A percentile compares a stretch with the other conserved stretches of the same genome.
phyloP scores from a whole-genome alignment of 2,888 invertebrate species.

The Copidosoma aretas region DNA sequence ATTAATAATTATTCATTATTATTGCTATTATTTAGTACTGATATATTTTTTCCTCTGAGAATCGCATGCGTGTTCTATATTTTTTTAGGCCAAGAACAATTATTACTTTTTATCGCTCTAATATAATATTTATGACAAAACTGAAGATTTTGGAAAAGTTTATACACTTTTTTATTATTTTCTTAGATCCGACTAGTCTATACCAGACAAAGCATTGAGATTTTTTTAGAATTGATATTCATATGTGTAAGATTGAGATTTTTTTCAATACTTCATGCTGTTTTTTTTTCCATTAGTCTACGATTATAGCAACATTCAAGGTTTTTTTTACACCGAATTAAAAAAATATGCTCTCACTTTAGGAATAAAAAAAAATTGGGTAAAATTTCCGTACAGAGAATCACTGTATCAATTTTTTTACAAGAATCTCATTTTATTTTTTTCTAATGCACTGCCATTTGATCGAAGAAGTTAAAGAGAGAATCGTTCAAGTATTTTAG shows the following conservation, averaged over 20 bases:
- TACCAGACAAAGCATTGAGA: constrained; percentile 58
- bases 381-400: constrained; percentile 47
- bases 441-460: constrained; percentile 27
- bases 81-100: constrained; percentile 27
- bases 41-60: constrained; percentile 32
- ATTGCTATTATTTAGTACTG: constrained; percentile 39
- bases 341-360: constrained; percentile 32
- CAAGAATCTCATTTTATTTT: constrained; percentile 44
- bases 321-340: constrained; percentile 35
- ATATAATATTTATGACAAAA: constrained; percentile 5
- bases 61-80: constrained; percentile 35
- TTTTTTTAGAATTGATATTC: constrained; percentile 49
- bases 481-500: constrained; percentile 30
- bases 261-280: constrained; percentile 40
- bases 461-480: constrained; percentile 12
- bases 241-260: constrained; percentile 50
- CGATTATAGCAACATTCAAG: background rate
- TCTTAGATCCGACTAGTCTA: constrained; percentile 57
- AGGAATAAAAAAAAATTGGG: constrained; percentile 55
- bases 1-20: constrained; percentile 46
- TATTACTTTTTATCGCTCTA: constrained; percentile 26
- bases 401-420: constrained; percentile 49
- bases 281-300: constrained; percentile 38
- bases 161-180: constrained; percentile 48
- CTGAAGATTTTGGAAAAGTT: constrained; percentile 24